Evolutionary conservation across 2,888 invertebrate species (phyloP), one percentile per base, ranked within the genome.

Genomic region (Calephelis perditalis): DNA sequence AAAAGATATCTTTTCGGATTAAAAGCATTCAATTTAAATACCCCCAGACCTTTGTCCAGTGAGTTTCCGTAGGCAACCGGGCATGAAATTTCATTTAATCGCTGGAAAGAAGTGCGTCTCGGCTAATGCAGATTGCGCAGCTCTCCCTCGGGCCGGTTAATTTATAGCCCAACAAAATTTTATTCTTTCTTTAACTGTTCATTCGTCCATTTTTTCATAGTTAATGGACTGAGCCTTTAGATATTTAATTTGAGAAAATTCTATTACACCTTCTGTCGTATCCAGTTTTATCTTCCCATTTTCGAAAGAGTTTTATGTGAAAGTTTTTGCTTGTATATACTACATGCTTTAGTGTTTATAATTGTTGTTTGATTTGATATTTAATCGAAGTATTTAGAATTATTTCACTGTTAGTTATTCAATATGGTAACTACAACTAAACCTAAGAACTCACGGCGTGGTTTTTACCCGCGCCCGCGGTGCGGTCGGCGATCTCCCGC

Each of bases 21-120:
- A 84, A 85, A 84, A 80, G 67, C 70, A 69, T 86, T 85, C 82
- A 82, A 84, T 86, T 86, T 82, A 84, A 87, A 86, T 84, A 82
- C 81, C 77, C 52, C 77, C 77, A 76, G 79, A 80, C 82, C 84
- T 86, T 86, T 85, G 86, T 86, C 87, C 86, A 78, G 82, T 72
- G 78, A 78, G 81, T 77, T 83, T 77, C 81, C 76, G 81, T 73
- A 81, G 81, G 86, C 83, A 84, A 76, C 84, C 79, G 79, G 76
- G 83, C 85, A 81, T 87, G 85, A 87, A 86, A 87, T 86, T 86
- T 87, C 85, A 87, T 87, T 87, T 87, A 87, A 87, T 86, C 86
- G 85, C 73, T 70, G 74, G 78, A 81, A 84, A 86, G 84, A 81
- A 86, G 86, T 87, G 87, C 86, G 86, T 84, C 86, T 71, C 69